These are phyloP conservation scores for Mythimna ferrago DNA, from an alignment of 2,888 invertebrate species.

Conservation along the genomic window DNA sequence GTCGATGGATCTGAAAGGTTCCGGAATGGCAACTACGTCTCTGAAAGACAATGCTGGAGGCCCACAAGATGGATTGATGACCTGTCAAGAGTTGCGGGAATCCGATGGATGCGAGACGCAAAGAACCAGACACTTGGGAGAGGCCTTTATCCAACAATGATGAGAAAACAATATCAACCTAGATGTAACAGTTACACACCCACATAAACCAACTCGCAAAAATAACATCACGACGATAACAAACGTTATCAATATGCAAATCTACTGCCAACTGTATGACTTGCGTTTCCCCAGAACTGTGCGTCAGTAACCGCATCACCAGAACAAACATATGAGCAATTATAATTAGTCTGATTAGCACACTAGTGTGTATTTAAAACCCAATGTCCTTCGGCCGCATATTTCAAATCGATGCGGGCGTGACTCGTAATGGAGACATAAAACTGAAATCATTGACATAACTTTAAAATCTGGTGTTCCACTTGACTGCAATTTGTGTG, in stretches of 20 bases:
- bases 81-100: too few relatives aligned
- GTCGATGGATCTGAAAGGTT: too few relatives aligned
- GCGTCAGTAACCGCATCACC: conserved; percentile 33
- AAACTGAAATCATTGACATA: conserved; percentile 60
- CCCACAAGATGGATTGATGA: too few relatives aligned
- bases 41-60: too few relatives aligned
- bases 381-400: conserved; percentile 61
- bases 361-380: conserved; percentile 52
- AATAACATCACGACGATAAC: conserved; percentile 6
- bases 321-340: conserved; percentile 35
- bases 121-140: not conserved
- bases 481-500: conserved; percentile 55
- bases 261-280: conserved; percentile 29
- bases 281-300: conserved; percentile 39
- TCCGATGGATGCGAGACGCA: too few relatives aligned
- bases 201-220: not conserved
- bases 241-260: conserved; percentile 40
- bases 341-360: conserved; percentile 50
- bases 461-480: conserved; percentile 54
- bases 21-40: too few relatives aligned
- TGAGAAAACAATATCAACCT: not conserved
- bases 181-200: not conserved
- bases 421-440: conserved; percentile 42
- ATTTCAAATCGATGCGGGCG: conserved; percentile 59
- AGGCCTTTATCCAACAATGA: too few relatives aligned